Evolutionary conservation across 2,797 vertebrate species (phyloP), one percentile per base, ranked within the genome.

Genomic region (Aeoliscus strigatus): DNA sequence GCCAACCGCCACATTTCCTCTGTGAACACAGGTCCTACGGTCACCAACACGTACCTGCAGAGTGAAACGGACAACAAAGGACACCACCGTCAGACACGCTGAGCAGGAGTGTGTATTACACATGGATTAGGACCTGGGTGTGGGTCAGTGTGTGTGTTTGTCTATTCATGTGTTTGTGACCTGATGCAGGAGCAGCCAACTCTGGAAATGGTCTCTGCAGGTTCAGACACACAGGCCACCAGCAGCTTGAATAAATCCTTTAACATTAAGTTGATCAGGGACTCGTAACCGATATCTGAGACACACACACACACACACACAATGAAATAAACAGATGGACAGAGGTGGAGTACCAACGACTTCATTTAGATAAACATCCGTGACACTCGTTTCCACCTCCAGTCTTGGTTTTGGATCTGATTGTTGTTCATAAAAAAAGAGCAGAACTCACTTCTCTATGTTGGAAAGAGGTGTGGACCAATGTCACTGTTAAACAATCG

Each of bases 1-100:
- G 96, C 93, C 41, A 98, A 81, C 47, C 94, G 85, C 96, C 96
- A 99, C 96, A 99, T 98, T 55, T 98, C 96, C 39, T 99, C 95
- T 0, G 93, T 94, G 69, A 99, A 97, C 62, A 95, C 92, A 0
- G 96, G 94, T 7, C 95, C 96, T 0, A 92, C 94, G 0, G 93
- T 94, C 75, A 99, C 93, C 24, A 97, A 64, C 30, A 97, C 91
- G 1, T 97, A 98, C 70, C 95, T 98, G 77, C 29, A 16, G 0
- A 44, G 10, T 26, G 8, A 34, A 5, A 41, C 8, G 9, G 10
- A 23, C 21, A 23, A 8, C 8, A n/a, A n/a, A 23, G 21, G 21
- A 23, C 4, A 4, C 21, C 21, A 4, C 21, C 21, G 21, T 4
- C 21, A 8, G 8, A 31, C 9, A 10, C 12, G n/a, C 13, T 14